Evolutionary conservation across 2,113 vertebrate genomes (phyloP).

Genomic region (Zapus hudsonius): DNA sequence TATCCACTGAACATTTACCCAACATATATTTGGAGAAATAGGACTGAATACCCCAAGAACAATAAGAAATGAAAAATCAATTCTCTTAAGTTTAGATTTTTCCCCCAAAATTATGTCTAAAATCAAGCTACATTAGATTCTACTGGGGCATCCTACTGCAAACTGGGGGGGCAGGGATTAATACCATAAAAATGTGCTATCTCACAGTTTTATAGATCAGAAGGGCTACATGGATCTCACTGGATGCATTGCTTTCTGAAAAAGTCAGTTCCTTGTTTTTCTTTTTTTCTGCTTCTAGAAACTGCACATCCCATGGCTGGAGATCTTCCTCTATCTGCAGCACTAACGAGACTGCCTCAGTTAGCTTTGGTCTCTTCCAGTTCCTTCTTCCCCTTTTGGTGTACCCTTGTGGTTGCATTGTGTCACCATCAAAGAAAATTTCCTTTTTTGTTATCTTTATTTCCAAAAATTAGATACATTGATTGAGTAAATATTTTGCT

Average conservation of each 20-base stretch:
- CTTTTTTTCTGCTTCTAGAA: neutral
- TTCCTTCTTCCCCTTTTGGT: neutral
- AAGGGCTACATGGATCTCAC: neutral
- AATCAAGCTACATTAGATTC: slow-evolving; percentile 15
- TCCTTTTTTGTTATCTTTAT: too few relatives aligned
- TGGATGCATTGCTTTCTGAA: neutral
- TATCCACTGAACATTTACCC: slow-evolving; percentile 47
- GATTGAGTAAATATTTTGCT: too few relatives aligned
- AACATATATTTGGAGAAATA: slow-evolving; percentile 37
- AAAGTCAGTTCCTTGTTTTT: neutral
- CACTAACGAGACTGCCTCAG: neutral
- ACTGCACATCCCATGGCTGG: neutral
- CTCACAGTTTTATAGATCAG: neutral
- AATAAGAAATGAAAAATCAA: slow-evolving; percentile 50
- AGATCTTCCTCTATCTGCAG: neutral
- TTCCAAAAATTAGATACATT: too few relatives aligned
- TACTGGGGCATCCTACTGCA: neutral
- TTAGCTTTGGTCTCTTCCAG: neutral
- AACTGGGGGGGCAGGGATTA: slow-evolving; percentile 22
- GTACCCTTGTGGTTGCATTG: neutral
- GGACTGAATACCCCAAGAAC: slow-evolving; percentile 1
- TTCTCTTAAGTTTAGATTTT: slow-evolving; percentile 35
- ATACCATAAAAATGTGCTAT: neutral
- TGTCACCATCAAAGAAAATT: neutral
- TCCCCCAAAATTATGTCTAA: neutral